Evolutionary conservation across 2,797 vertebrate genomes (phyloP).

Genomic region (Phalloptychus januarius): DNA sequence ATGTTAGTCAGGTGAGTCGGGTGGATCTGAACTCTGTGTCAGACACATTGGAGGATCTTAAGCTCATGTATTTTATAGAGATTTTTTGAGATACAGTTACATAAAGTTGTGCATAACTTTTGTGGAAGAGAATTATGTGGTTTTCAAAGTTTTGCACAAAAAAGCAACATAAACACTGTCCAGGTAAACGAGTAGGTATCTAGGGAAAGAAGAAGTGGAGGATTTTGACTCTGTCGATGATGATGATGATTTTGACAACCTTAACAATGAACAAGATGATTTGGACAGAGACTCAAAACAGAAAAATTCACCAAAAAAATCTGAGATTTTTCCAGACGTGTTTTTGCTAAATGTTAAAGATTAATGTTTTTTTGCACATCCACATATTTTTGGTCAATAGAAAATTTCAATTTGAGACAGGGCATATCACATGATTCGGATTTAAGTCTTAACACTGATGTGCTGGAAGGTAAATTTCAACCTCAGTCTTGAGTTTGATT

Average conservation of each 20-base stretch:
- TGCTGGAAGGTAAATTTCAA: neutral
- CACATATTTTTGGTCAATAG: neutral
- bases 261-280: constrained; percentile 64
- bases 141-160: neutral
- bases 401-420: neutral
- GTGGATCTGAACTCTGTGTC: too few relatives aligned
- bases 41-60: neutral
- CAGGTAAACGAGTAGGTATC: neutral
- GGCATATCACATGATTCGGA: too few relatives aligned
- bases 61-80: neutral
- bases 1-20: too few relatives aligned
- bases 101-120: neutral
- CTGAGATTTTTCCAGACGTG: constrained; percentile 46
- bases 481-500: neutral
- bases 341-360: constrained; percentile 54
- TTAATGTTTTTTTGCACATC: constrained; percentile 12
- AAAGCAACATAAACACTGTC: neutral
- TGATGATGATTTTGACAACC: constrained; percentile 66
- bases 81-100: neutral
- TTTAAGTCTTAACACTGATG: neutral
- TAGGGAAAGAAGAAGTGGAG: constrained; percentile 60
- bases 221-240: constrained; percentile 60
- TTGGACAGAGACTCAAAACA: constrained; percentile 38
- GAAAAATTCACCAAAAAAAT: constrained; percentile 36
- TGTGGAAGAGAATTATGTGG: neutral